These are phyloP conservation scores for Rhinophrynus dorsalis DNA, from an alignment of 2,797 vertebrate species.

Conservation along the genomic window DNA sequence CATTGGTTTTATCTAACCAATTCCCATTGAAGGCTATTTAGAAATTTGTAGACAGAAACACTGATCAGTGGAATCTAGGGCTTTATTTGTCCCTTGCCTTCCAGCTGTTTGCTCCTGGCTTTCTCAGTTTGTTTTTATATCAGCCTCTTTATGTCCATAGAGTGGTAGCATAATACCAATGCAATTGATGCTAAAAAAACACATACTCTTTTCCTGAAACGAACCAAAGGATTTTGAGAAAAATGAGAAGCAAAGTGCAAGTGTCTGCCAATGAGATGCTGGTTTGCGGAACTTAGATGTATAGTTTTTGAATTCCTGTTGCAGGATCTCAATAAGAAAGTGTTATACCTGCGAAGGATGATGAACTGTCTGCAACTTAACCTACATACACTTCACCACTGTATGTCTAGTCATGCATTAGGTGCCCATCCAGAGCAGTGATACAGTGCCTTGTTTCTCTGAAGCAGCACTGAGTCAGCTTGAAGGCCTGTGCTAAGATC, in stretches of 20 bases:
- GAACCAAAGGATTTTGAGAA: slow-evolving; percentile 36
- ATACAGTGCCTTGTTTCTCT: slow-evolving; percentile 4
- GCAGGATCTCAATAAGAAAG: slow-evolving; percentile 10
- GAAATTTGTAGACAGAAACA: no score
- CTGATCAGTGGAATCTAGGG: no score
- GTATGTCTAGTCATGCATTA: slow-evolving; percentile 7
- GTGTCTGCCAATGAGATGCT: not conserved
- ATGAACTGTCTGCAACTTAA: not conserved
- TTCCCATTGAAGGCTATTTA: no score
- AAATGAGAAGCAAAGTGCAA: not conserved
- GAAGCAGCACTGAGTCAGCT: not conserved
- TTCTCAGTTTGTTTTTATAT: no score
- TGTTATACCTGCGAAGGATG: not conserved
- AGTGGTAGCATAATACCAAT: not conserved
- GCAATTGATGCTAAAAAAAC: not conserved
- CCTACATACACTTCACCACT: not conserved
- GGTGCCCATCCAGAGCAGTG: slow-evolving; percentile 18
- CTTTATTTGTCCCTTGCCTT: no score
- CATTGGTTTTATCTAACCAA: no score
- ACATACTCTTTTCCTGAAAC: not conserved
- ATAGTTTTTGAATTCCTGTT: not conserved
- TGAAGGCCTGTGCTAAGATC: not conserved
- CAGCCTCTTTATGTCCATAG: not conserved
- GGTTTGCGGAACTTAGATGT: slow-evolving; percentile 39
- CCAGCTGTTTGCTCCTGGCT: no score